phyloP scores from a whole-genome alignment of 92 coral and sea anemone genomes.

The Epizoanthus illoricatus region DNA sequence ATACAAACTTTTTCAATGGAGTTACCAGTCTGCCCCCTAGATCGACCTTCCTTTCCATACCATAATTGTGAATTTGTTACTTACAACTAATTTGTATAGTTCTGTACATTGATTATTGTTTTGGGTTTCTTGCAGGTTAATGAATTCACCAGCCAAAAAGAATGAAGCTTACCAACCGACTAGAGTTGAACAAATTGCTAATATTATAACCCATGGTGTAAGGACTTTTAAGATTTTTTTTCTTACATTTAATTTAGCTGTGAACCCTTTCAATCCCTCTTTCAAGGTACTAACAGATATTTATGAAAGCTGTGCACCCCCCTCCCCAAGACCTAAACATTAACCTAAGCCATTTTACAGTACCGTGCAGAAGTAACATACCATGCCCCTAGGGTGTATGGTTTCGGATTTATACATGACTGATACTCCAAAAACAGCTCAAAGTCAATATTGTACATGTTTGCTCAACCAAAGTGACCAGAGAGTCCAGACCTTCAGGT shows the following conservation, averaged over 20 bases:
- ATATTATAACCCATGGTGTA: constrained; percentile 92
- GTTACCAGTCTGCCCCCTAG: too few relatives aligned
- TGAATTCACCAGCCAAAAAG: constrained; percentile 81
- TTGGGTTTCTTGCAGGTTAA: constrained; percentile 51
- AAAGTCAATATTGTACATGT: too few relatives aligned
- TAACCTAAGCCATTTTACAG: not conserved
- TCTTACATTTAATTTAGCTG: not conserved
- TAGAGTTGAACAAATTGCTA: constrained; percentile 79
- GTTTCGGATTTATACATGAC: too few relatives aligned
- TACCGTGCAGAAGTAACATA: too few relatives aligned
- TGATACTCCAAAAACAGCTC: too few relatives aligned
- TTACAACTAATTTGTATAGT: not conserved
- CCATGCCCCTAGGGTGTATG: too few relatives aligned
- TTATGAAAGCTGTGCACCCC: not conserved
- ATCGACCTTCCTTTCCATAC: not conserved
- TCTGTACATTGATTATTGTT: not conserved
- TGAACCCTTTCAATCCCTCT: not conserved
- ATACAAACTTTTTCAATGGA: too few relatives aligned
- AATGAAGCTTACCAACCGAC: constrained; percentile 89
- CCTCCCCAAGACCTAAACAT: not conserved
- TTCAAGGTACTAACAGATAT: not conserved
- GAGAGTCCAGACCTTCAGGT: too few relatives aligned
- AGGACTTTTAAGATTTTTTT: constrained; percentile 8
- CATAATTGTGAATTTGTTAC: not conserved
- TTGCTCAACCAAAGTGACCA: too few relatives aligned